Percentiles rank a stretch among this genome's conserved stretches.
These are phyloP conservation scores for Falco peregrinus DNA, from an alignment of 2,797 vertebrate species.

Conservation along the genomic window DNA sequence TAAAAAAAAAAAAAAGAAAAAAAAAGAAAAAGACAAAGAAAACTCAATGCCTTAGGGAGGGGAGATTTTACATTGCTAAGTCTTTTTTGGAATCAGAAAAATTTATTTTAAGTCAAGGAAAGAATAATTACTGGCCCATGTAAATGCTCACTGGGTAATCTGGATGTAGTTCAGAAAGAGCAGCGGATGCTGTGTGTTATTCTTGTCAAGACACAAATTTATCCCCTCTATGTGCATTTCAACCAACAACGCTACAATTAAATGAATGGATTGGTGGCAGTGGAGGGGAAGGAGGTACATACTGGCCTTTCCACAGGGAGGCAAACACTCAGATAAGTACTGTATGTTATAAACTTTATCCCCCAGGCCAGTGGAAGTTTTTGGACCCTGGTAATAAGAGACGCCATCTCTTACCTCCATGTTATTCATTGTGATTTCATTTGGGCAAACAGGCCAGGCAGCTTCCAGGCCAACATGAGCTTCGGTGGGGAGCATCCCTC, in stretches of 20 bases:
- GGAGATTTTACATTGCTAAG: constrained; percentile 23
- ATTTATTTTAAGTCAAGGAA: background rate
- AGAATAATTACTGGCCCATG: background rate
- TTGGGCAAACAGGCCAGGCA: background rate
- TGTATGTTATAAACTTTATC: background rate
- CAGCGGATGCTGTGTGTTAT: background rate
- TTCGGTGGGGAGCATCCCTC: background rate
- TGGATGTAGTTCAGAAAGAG: background rate
- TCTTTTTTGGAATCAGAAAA: background rate
- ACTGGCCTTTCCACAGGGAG: background rate
- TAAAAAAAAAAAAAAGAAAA: background rate
- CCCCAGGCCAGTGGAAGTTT: background rate
- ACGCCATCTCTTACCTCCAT: background rate
- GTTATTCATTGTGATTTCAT: background rate
- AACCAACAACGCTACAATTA: background rate
- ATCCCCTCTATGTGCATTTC: background rate
- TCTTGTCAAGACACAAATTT: background rate
- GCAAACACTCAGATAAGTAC: background rate
- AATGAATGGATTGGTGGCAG: background rate
- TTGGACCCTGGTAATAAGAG: background rate
- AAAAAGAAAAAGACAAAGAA: background rate
- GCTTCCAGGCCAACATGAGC: background rate
- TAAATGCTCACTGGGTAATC: background rate
- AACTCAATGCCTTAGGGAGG: background rate
- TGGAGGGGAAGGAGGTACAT: no score